A percentile compares a stretch with the other conserved stretches of the same genome.
Evolutionary conservation across 2,797 vertebrate species (phyloP).

Genomic region (Melanitta fusca): DNA sequence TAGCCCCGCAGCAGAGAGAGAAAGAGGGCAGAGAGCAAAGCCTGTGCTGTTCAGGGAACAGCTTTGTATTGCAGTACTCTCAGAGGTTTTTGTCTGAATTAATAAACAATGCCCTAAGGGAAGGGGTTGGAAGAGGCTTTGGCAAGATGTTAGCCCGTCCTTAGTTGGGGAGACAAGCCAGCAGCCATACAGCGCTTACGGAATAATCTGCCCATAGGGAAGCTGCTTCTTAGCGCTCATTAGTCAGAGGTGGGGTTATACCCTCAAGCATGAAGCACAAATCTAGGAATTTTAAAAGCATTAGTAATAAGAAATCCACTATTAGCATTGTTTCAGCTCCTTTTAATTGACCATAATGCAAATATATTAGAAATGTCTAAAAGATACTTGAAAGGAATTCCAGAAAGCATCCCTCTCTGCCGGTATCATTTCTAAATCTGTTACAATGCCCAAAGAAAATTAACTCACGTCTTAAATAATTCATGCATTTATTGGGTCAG

Average conservation of each 20-base stretch:
- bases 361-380: conserved; percentile 48
- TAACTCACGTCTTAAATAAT: conserved; percentile 51
- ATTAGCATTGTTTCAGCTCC: conserved; percentile 53
- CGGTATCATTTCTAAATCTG: conserved; percentile 6
- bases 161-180: conserved; percentile 33
- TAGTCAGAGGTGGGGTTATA: conserved; percentile 51
- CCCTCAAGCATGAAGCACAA: conserved; percentile 43
- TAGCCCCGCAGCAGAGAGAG: not conserved
- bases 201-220: conserved; percentile 63
- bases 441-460: conserved; percentile 24
- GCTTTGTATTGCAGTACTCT: conserved; percentile 35
- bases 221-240: conserved; percentile 42
- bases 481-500: conserved; percentile 54
- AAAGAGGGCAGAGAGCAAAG: conserved; percentile 5
- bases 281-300: conserved; percentile 55
- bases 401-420: conserved; percentile 10
- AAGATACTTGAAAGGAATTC: conserved; percentile 21
- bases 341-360: conserved; percentile 56
- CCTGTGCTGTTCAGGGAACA: conserved; percentile 3
- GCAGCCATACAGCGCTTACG: conserved; percentile 1
- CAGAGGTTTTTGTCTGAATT: conserved; percentile 54
- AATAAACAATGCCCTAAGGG: conserved; percentile 51
- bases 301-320: conserved; percentile 56
- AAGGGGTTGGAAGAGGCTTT: conserved; percentile 32
- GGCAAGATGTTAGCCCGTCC: conserved; percentile 45